Percentiles rank a stretch among this genome's conserved stretches.
Conservation (phyloP, 2,797 vertebrate genomes). For the Diglossa cyanea region DNA sequence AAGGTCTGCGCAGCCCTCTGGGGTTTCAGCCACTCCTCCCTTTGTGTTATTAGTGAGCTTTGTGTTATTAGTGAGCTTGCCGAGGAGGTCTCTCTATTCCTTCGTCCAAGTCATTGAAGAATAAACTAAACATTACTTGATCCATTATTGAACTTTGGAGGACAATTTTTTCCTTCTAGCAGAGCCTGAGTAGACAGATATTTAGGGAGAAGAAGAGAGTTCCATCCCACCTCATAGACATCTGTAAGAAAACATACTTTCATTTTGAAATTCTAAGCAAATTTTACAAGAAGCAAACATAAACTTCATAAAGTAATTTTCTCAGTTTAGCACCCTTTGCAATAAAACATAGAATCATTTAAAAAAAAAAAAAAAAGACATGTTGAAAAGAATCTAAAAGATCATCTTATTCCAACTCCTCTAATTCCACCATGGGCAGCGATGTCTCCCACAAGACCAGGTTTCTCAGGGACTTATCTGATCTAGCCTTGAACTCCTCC, state of each 20-base stretch:
- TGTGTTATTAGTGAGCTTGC: not conserved
- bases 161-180: not conserved
- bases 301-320: not conserved
- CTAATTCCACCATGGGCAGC: not conserved
- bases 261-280: not conserved
- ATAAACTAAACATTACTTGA: not conserved
- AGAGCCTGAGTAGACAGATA: not conserved
- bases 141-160: not conserved
- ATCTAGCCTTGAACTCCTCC: not conserved
- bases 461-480: not conserved
- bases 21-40: not conserved
- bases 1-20: not conserved
- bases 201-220: not conserved
- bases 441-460: not conserved
- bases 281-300: not conserved
- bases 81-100: not conserved
- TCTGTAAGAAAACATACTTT: not conserved
- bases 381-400: not conserved
- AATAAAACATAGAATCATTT: not conserved
- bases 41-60: not conserved
- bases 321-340: not conserved
- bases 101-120: not conserved
- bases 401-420: not conserved
- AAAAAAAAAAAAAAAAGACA: not conserved
- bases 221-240: not conserved